A percentile compares a stretch with the other conserved stretches of the same genome.
These are phyloP conservation scores for Corydoras sp. DNA, from an alignment of 2,113 vertebrate species.

Conservation along the genomic window DNA sequence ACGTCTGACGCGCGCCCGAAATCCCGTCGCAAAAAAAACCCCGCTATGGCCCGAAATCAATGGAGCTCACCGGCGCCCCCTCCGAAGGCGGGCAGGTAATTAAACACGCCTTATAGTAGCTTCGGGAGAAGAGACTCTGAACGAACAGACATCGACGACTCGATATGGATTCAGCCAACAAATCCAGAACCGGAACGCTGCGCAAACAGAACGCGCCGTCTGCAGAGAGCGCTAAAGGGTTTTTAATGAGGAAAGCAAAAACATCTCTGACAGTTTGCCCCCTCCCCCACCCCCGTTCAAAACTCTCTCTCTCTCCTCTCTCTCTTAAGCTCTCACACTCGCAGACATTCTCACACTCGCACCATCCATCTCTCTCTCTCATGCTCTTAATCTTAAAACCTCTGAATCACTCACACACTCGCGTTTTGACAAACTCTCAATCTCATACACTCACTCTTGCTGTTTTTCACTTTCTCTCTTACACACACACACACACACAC, in stretches of 20 bases:
- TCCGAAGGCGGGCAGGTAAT: background rate
- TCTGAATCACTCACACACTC: no score
- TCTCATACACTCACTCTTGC: no score
- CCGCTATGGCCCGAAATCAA: background rate
- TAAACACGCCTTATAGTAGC: background rate
- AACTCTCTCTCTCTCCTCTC: no score
- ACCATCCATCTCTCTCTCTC: no score
- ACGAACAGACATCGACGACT: background rate
- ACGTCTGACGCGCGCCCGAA: no score
- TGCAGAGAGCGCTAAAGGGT: background rate
- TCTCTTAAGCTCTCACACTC: no score
- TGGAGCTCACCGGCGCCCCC: background rate
- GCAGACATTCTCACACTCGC: no score
- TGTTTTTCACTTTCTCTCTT: no score
- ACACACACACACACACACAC: no score
- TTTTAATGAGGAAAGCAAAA: conserved; percentile 7
- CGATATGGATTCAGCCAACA: conserved; percentile 1
- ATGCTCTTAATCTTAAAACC: no score
- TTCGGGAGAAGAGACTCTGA: background rate
- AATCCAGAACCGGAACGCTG: background rate
- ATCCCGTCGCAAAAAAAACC: background rate
- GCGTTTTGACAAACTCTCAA: no score
- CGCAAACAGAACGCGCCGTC: background rate
- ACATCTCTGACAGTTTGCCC: conserved; percentile 15
- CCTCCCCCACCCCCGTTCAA: background rate